Percentiles rank a stretch among this genome's conserved stretches.
phyloP scores from a whole-genome alignment of 1,140 invertebrate genomes.

The Venustaconcha ellipsiformis region DNA sequence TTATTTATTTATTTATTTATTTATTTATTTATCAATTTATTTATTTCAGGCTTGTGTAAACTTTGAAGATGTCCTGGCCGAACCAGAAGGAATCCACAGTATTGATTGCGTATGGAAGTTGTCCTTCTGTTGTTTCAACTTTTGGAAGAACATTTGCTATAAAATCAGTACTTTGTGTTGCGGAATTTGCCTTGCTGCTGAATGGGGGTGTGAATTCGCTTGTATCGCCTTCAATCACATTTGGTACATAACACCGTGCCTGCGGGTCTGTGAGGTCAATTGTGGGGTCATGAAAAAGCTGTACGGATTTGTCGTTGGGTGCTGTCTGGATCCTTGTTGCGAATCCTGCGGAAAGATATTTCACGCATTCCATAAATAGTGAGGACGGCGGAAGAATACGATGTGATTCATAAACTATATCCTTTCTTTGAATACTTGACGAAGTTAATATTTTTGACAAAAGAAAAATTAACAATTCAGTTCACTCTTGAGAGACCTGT shows the following conservation, averaged over 20 bases:
- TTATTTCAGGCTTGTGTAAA: no score
- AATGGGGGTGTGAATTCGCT: conserved; percentile 79
- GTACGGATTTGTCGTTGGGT: conserved; percentile 73
- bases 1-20: no score
- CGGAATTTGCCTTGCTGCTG: conserved; percentile 77
- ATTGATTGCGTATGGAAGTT: conserved; percentile 79
- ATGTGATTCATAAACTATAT: no score
- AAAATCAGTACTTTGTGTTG: conserved; percentile 76
- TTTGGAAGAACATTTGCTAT: conserved; percentile 79
- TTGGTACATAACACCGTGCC: conserved; percentile 62
- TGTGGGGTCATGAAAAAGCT: conserved; percentile 75
- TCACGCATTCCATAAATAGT: background rate
- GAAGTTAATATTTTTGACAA: no score
- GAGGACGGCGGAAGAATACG: no score
- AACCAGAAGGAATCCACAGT: conserved; percentile 72
- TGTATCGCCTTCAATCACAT: conserved; percentile 76
- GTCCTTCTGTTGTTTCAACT: conserved; percentile 77
- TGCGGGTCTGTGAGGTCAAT: conserved; percentile 69
- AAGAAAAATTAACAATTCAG: no score
- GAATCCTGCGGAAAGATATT: conserved; percentile 8
- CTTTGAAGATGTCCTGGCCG: conserved; percentile 83
- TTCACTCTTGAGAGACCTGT: no score
- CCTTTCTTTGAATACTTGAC: no score
- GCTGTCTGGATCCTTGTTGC: conserved; percentile 47
- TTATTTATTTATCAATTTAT: no score